A percentile compares a stretch with the other conserved stretches of the same genome.
Evolutionary conservation across 1,140 invertebrate genomes (phyloP).

Genomic region (Mesaphorura yosii): DNA sequence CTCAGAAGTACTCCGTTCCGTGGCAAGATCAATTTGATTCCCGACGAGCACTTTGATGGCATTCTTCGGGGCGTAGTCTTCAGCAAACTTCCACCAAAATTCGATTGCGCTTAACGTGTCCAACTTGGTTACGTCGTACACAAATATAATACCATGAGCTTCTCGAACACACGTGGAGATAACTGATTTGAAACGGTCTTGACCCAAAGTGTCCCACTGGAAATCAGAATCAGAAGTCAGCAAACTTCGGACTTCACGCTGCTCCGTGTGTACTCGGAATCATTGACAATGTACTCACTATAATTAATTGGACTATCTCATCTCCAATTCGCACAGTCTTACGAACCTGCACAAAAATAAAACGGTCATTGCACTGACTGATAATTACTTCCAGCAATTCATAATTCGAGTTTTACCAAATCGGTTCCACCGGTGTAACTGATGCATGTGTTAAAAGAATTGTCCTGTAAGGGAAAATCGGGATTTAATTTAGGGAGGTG

Average conservation of each 20-base stretch:
- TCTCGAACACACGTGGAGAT: slow-evolving; percentile 90
- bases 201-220: slow-evolving; percentile 40
- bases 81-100: slow-evolving; percentile 75
- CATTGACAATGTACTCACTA: slow-evolving; percentile 5
- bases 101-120: slow-evolving; percentile 76
- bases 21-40: slow-evolving; percentile 43
- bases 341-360: slow-evolving; percentile 8
- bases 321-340: slow-evolving; percentile 21
- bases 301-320: slow-evolving; percentile 18
- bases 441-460: slow-evolving; percentile 14
- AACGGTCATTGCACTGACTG: background rate
- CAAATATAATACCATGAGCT: slow-evolving; percentile 78
- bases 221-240: slow-evolving; percentile 1
- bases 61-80: slow-evolving; percentile 71
- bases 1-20: slow-evolving; percentile 32
- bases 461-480: slow-evolving; percentile 12
- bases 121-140: slow-evolving; percentile 86
- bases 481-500: background rate
- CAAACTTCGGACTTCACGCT: no score
- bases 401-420: slow-evolving; percentile 11
- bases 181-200: slow-evolving; percentile 84
- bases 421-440: slow-evolving; percentile 20
- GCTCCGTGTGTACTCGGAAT: background rate
- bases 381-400: background rate
- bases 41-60: slow-evolving; percentile 81